Conservation (phyloP, 2,888 invertebrate species). For the Strigamia maritima region DNA sequence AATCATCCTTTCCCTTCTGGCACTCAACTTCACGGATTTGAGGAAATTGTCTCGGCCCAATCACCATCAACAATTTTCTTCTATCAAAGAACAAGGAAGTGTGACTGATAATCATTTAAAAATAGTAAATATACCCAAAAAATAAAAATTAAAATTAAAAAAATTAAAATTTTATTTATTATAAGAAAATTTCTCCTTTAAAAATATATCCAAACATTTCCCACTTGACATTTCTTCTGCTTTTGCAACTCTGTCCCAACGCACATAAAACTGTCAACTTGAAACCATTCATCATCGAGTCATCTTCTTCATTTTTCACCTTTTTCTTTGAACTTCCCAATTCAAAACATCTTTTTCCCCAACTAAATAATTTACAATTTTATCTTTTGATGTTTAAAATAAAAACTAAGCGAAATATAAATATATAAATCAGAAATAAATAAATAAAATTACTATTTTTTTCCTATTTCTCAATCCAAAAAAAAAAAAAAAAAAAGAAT, state of each 20-base stretch:
- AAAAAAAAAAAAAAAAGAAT: not conserved
- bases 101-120: not conserved
- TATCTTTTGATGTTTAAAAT: too few species aligned
- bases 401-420: too few species aligned
- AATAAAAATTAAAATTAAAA: not conserved
- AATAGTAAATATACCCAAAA: not conserved
- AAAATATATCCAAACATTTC: not conserved
- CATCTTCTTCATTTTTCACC: conserved; percentile 1
- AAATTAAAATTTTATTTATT: too few species aligned
- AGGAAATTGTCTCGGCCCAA: conserved; percentile 22
- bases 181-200: too few species aligned
- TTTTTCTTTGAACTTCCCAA: not conserved
- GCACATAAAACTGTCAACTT: not conserved
- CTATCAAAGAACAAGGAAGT: not conserved
- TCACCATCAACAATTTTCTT: conserved; percentile 21
- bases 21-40: conserved; percentile 26
- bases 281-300: not conserved
- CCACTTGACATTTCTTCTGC: not conserved
- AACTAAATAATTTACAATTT: not conserved
- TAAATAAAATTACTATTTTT: too few species aligned
- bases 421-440: too few species aligned
- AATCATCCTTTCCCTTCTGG: conserved; percentile 31
- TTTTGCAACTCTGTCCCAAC: not conserved
- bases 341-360: not conserved
- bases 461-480: too few species aligned